Evolutionary conservation across 2,113 vertebrate species (phyloP).

Genomic region (Thymallus thymallus): DNA sequence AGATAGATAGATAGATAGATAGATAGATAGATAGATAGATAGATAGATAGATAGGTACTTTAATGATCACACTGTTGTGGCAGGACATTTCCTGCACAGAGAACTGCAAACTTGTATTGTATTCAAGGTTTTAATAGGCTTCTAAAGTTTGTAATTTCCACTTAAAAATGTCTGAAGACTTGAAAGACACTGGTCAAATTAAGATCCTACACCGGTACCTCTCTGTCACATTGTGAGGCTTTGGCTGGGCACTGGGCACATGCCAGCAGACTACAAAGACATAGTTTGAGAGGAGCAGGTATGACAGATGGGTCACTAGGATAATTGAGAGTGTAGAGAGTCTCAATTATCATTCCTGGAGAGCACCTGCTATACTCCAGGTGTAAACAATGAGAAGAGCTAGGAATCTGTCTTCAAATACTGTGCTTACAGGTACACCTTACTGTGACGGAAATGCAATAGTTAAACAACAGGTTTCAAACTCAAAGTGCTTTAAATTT

Average conservation of each 20-base stretch:
- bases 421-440: neutral
- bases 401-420: slow-evolving; percentile 48
- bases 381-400: slow-evolving; percentile 51
- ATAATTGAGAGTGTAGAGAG: slow-evolving; percentile 61
- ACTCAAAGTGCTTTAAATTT: neutral
- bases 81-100: no score
- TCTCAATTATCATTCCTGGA: slow-evolving; percentile 42
- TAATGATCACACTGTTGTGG: no score
- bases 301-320: slow-evolving; percentile 70
- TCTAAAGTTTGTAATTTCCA: no score
- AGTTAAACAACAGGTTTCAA: neutral
- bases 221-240: slow-evolving; percentile 51
- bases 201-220: slow-evolving; percentile 40
- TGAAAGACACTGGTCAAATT: no score
- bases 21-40: no score
- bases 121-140: no score
- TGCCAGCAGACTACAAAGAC: slow-evolving; percentile 54
- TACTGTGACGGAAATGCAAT: neutral
- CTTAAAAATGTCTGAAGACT: no score
- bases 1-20: no score
- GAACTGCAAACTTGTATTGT: no score
- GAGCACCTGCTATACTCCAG: slow-evolving; percentile 60
- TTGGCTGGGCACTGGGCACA: slow-evolving; percentile 41
- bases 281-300: slow-evolving; percentile 64
- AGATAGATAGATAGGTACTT: no score